These are phyloP conservation scores for Branchellion lobata DNA, from an alignment of 2,888 invertebrate genomes.

Conservation along the genomic window DNA sequence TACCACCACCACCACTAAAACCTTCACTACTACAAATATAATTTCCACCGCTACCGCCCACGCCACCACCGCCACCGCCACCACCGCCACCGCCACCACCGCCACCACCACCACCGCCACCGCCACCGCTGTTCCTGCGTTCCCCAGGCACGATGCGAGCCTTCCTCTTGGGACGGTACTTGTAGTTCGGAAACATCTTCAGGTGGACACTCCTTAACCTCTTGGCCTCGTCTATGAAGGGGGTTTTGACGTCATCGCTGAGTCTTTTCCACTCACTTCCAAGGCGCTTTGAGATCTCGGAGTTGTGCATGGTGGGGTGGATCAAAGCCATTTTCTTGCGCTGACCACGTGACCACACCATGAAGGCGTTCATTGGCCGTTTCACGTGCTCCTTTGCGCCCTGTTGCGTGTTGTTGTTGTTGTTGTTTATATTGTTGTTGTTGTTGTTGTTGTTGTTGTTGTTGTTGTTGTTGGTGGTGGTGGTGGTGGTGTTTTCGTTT, in stretches of 20 bases:
- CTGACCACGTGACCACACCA: conserved; percentile 41
- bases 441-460: too few species aligned
- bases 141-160: neutral
- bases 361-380: conserved; percentile 41
- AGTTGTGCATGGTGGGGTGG: conserved; percentile 39
- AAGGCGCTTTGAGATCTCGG: conserved; percentile 32
- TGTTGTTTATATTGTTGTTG: neutral
- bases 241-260: conserved; percentile 26
- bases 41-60: neutral
- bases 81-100: neutral
- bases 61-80: neutral
- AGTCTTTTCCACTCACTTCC: conserved; percentile 31
- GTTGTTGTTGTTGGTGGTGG: too few species aligned
- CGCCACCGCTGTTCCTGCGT: too few species aligned
- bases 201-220: conserved; percentile 20
- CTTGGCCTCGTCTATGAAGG: conserved; percentile 39
- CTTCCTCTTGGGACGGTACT: conserved; percentile 34
- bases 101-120: neutral
- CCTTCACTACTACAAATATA: neutral
- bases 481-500: too few species aligned
- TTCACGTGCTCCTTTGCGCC: conserved; percentile 11
- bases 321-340: conserved; percentile 33
- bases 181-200: conserved; percentile 35
- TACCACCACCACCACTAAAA: neutral
- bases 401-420: too few species aligned